phyloP scores from a whole-genome alignment of 2,797 vertebrate species.

The Sebastes jordani region DNA sequence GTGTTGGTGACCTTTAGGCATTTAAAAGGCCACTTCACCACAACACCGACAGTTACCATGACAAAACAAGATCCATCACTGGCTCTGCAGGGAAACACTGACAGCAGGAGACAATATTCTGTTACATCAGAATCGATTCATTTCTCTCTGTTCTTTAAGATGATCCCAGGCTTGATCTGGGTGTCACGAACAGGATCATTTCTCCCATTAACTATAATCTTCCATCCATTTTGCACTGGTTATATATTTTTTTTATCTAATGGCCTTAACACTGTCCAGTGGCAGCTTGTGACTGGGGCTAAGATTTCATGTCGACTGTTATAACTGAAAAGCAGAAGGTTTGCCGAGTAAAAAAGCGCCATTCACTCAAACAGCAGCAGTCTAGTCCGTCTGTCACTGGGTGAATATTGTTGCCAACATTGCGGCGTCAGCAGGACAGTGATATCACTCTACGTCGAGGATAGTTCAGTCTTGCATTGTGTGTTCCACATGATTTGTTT shows the following conservation, averaged over 20 bases:
- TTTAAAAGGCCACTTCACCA: conserved; percentile 48
- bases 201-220: neutral
- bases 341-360: neutral
- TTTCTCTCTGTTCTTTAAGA: neutral
- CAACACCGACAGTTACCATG: conserved; percentile 39
- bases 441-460: neutral
- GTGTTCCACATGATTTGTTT: conserved; percentile 39
- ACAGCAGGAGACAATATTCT: conserved; percentile 8
- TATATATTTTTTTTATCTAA: neutral
- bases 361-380: neutral
- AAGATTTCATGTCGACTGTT: neutral
- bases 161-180: neutral
- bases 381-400: neutral
- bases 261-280: neutral
- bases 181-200: neutral
- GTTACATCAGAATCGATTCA: neutral
- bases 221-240: neutral
- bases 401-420: neutral
- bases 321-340: neutral
- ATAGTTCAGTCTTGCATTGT: conserved; percentile 9
- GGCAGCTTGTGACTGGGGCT: neutral
- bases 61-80: conserved; percentile 35
- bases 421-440: neutral
- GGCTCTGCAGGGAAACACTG: conserved; percentile 12
- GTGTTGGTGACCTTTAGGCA: conserved; percentile 51